Conservation (phyloP, 2,888 invertebrate genomes). For the Stramonita haemastoma region DNA sequence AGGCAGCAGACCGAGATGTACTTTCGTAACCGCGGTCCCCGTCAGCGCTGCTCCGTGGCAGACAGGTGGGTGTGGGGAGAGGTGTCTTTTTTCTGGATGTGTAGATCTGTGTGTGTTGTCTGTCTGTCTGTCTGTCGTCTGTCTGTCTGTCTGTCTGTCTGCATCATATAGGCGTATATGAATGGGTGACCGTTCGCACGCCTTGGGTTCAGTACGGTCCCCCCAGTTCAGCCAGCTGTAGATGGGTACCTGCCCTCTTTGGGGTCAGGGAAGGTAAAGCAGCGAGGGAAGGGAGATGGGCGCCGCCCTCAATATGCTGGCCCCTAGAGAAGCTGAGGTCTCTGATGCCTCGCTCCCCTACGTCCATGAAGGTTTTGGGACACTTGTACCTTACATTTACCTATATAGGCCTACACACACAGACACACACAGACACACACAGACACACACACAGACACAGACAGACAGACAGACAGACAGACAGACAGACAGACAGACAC, state of each 20-base stretch:
- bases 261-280: no score
- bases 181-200: no score
- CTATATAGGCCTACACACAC: not conserved
- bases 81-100: not conserved
- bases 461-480: conserved; percentile 14
- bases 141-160: not conserved
- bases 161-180: not conserved
- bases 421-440: conserved; percentile 2
- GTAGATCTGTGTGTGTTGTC: not conserved
- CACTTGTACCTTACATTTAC: no score
- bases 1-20: conserved; percentile 37
- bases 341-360: no score
- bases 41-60: not conserved
- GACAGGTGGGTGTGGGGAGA: not conserved
- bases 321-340: no score
- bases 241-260: no score
- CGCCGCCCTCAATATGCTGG: no score
- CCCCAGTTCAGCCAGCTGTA: no score
- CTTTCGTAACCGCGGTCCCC: not conserved
- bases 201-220: no score
- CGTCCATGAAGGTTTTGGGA: no score
- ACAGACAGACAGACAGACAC: not conserved
- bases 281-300: no score
- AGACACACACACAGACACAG: conserved; percentile 29
- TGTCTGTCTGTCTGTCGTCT: not conserved